Evolutionary conservation across 2,113 vertebrate species (phyloP), one percentile per base, ranked within the genome.

Genomic region (Scomber colias): DNA sequence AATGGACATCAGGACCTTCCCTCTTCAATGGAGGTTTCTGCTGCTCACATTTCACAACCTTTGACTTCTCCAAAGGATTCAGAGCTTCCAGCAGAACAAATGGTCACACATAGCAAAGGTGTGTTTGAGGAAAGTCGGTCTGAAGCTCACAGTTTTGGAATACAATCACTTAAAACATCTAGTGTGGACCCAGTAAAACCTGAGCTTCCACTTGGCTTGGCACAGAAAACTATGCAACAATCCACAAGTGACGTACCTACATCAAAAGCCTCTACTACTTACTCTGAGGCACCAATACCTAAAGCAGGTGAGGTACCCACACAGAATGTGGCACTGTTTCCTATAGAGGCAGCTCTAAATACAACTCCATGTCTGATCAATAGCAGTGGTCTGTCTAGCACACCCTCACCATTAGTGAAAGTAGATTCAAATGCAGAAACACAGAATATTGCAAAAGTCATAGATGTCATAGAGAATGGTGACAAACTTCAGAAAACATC

Each of bases 221-320:
- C 76, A 79, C 79, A 90, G 84, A 91, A 91, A 86, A 75, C 62
- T 79, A 73, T 86, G 31, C 86, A 87, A 56, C 90, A 87, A 69
- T 80, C 88, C 72, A 81, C 86, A 89, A 84, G 63, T 88, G 89
- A 90, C 11, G 74, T 61, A 82, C 73, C 80, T 35, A 49, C 85
- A 85, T 17, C 86, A 85, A 92, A 91, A 88, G 79, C 85, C 83
- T 91, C 83, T 27, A 27, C 24, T 27, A 27, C 24, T 46, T 67
- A 77, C 70, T 84, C 86, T 66, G 91, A 93, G 76, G 87, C 84
- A 84, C 74, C 90, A 81, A 66, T 90, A 51, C 81, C 79, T 86
- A 88, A 87, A 88, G 82, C 86, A 92, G 92, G 89, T 90, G 90
- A 92, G 90, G 85, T 78, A 81, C 83, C 83, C 85, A 85, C 84